These are phyloP conservation scores for Apoderus coryli DNA, from an alignment of 2,888 invertebrate genomes.

Conservation along the genomic window DNA sequence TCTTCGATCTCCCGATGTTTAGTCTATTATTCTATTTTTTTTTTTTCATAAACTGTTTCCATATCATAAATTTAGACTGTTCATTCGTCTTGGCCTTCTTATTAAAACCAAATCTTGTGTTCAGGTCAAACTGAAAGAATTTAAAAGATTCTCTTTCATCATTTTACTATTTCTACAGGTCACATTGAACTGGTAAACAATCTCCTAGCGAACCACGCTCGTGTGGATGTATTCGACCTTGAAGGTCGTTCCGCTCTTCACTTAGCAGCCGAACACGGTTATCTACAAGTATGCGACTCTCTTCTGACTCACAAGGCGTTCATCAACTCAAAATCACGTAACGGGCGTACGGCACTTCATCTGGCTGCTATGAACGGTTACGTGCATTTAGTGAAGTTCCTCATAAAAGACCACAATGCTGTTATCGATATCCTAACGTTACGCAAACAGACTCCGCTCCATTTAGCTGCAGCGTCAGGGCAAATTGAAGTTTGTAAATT, in stretches of 20 bases:
- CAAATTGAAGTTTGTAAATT: slow-evolving; percentile 92
- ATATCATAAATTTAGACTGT: too few relatives aligned
- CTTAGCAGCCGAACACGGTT: slow-evolving; percentile 88
- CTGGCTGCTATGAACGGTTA: slow-evolving; percentile 33
- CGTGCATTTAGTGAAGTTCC: slow-evolving; percentile 75
- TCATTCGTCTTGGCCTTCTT: too few relatives aligned
- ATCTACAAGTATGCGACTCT: slow-evolving; percentile 75
- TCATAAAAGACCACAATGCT: slow-evolving; percentile 91
- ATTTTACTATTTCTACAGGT: slow-evolving; percentile 14
- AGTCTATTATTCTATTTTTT: too few relatives aligned
- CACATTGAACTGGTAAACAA: slow-evolving; percentile 89
- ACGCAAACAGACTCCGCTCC: slow-evolving; percentile 92
- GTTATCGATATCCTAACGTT: slow-evolving; percentile 90
- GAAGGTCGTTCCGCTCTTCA: slow-evolving; percentile 93
- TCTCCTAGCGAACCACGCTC: slow-evolving; percentile 82
- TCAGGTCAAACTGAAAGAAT: not conserved
- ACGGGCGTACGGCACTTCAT: slow-evolving; percentile 60
- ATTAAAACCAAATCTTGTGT: not conserved
- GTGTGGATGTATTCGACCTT: slow-evolving; percentile 96
- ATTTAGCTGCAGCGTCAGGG: slow-evolving; percentile 91
- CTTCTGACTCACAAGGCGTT: slow-evolving; percentile 92
- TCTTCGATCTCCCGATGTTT: too few relatives aligned
- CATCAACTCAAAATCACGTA: slow-evolving; percentile 95
- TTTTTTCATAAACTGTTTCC: too few relatives aligned
- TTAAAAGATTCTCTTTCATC: too few relatives aligned